Evolutionary conservation across 2,888 invertebrate species (phyloP).

Genomic region (Ectemnius cavifrons): DNA sequence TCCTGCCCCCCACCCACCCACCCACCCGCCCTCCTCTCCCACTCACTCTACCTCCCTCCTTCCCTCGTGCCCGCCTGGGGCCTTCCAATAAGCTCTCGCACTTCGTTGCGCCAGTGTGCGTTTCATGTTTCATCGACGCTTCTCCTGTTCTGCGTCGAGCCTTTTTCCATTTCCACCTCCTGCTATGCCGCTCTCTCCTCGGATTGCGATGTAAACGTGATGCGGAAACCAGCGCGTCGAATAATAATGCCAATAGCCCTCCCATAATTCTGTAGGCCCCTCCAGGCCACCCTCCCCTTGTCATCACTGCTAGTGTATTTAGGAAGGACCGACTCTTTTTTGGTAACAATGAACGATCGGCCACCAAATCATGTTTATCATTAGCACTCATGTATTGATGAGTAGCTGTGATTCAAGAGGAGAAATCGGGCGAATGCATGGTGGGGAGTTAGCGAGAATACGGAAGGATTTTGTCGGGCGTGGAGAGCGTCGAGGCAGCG

Average conservation of each 20-base stretch:
- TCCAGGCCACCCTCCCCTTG: too few species aligned
- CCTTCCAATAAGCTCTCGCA: conserved; percentile 65
- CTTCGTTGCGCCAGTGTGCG: conserved; percentile 65
- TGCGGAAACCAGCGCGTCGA: conserved; percentile 34
- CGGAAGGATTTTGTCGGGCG: too few species aligned
- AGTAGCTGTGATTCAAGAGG: not conserved
- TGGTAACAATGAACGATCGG: conserved; percentile 36
- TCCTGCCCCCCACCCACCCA: too few species aligned
- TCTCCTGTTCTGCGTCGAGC: conserved; percentile 11
- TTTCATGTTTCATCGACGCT: conserved; percentile 58
- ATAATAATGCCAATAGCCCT: conserved; percentile 17
- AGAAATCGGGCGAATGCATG: conserved; percentile 1
- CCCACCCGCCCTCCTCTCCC: too few species aligned
- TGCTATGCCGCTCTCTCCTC: conserved; percentile 10
- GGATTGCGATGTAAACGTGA: conserved; percentile 47
- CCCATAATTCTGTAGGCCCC: too few species aligned
- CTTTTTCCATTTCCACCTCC: conserved; percentile 33
- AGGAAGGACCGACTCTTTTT: conserved; percentile 29
- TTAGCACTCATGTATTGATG: not conserved
- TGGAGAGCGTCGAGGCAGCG: too few species aligned
- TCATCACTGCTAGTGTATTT: conserved; percentile 39
- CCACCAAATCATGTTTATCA: conserved; percentile 33
- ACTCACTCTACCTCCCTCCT: conserved; percentile 21
- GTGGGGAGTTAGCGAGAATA: too few species aligned
- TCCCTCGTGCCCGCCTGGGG: conserved; percentile 52